A percentile compares a stretch with the other conserved stretches of the same genome.
These are phyloP conservation scores for Colostygia pectinataria DNA, from an alignment of 2,888 invertebrate species.

Conservation along the genomic window DNA sequence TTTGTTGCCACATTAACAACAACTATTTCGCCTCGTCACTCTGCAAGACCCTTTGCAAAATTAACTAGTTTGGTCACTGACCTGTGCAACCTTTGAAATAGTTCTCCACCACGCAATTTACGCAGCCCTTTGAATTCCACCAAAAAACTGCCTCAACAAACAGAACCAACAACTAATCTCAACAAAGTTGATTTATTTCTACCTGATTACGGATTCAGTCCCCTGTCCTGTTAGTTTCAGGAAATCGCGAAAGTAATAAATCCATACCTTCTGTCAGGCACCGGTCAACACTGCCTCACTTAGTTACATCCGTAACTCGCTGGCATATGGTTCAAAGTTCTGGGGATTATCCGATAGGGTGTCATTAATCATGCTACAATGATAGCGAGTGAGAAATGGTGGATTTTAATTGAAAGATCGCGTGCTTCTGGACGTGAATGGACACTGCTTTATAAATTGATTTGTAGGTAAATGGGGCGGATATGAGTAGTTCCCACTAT, in stretches of 20 bases:
- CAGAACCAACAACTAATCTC: slow-evolving; percentile 28
- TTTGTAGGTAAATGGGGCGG: slow-evolving; percentile 22
- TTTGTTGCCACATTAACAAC: too few relatives aligned
- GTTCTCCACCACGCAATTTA: slow-evolving; percentile 3
- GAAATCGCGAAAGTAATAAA: slow-evolving; percentile 40
- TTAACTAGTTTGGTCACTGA: background rate
- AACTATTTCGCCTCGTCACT: too few relatives aligned
- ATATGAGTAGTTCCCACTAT: slow-evolving; percentile 12
- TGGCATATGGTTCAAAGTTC: slow-evolving; percentile 21
- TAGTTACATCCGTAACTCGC: slow-evolving; percentile 9
- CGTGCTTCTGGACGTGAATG: slow-evolving; percentile 29
- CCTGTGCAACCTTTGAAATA: background rate
- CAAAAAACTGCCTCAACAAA: slow-evolving; percentile 16
- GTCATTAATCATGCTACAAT: slow-evolving; percentile 37
- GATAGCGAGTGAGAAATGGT: slow-evolving; percentile 40
- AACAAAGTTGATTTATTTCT: slow-evolving; percentile 33
- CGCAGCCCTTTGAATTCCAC: background rate
- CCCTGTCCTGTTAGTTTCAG: slow-evolving; percentile 41
- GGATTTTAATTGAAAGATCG: slow-evolving; percentile 40
- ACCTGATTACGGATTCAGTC: slow-evolving; percentile 39
- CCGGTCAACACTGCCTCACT: slow-evolving; percentile 20
- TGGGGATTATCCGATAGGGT: slow-evolving; percentile 1
- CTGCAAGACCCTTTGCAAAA: too few relatives aligned
- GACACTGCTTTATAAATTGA: slow-evolving; percentile 30
- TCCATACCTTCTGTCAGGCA: slow-evolving; percentile 34